A percentile compares a stretch with the other conserved stretches of the same genome.
Evolutionary conservation across 2,113 vertebrate genomes (phyloP).

Genomic region (Gymnobelideus leadbeateri): DNA sequence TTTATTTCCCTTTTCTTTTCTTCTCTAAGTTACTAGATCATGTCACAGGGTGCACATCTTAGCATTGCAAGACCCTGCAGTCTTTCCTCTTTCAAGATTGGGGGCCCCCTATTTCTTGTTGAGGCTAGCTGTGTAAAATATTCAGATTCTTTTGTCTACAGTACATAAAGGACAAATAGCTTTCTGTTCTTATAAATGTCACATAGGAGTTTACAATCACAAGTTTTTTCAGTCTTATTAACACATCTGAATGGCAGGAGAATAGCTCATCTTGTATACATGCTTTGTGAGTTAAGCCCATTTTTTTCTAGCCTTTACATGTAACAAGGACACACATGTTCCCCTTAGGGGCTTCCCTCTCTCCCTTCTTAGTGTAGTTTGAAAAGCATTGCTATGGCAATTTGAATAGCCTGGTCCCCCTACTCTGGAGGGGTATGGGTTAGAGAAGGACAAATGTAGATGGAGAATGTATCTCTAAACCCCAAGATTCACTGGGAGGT

Average conservation of each 20-base stretch:
- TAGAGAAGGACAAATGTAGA: background rate
- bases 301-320: background rate
- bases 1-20: background rate
- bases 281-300: accelerated
- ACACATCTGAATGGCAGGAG: conserved; percentile 8
- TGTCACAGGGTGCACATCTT: background rate
- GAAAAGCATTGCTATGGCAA: background rate
- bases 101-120: background rate
- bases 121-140: background rate
- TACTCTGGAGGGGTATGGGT: background rate
- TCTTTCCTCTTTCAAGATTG: background rate
- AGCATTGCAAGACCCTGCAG: background rate
- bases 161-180: background rate
- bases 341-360: background rate
- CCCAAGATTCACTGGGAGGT: background rate
- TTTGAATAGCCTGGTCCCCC: background rate
- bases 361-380: background rate
- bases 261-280: background rate
- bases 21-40: background rate
- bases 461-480: background rate
- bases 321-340: background rate
- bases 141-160: background rate
- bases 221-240: background rate
- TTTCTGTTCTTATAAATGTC: background rate
- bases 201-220: background rate